phyloP scores from a whole-genome alignment of 2,888 invertebrate genomes.

The Sicus ferrugineus region DNA sequence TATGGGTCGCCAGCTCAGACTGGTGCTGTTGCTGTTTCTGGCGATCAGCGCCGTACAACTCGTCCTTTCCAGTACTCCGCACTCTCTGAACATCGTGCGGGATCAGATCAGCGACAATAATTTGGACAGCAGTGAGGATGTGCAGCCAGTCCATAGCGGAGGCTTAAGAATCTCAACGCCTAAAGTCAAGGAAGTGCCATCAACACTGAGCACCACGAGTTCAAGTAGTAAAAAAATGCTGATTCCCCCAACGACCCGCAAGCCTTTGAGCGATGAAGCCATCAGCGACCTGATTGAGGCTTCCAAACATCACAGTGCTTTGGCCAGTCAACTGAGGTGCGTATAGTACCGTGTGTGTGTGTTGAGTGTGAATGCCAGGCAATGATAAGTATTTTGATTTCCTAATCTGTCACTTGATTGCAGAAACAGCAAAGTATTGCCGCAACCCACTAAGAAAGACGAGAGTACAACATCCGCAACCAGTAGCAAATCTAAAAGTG shows the following conservation, averaged over 20 bases:
- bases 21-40: conserved; percentile 58
- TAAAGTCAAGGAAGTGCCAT: conserved; percentile 48
- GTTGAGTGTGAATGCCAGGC: neutral
- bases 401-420: neutral
- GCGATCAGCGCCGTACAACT: conserved; percentile 52
- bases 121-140: conserved; percentile 42
- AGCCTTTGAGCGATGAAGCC: conserved; percentile 51
- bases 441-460: conserved; percentile 43
- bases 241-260: conserved; percentile 40
- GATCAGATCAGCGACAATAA: conserved; percentile 51
- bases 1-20: conserved; percentile 64
- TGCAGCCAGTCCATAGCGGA: conserved; percentile 16
- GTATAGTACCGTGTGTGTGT: neutral
- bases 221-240: conserved; percentile 15
- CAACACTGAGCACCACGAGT: conserved; percentile 41
- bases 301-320: conserved; percentile 54
- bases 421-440: conserved; percentile 60
- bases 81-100: conserved; percentile 39
- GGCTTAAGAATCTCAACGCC: conserved; percentile 55
- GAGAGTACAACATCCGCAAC: conserved; percentile 45
- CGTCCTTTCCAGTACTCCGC: conserved; percentile 45
- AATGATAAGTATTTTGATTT: neutral
- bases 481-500: conserved; percentile 41
- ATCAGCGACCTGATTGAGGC: conserved; percentile 56
- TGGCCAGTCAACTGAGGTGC: conserved; percentile 52